These are phyloP conservation scores for Ectropis crepuscularia DNA, from an alignment of 2,888 invertebrate genomes.

Conservation along the genomic window DNA sequence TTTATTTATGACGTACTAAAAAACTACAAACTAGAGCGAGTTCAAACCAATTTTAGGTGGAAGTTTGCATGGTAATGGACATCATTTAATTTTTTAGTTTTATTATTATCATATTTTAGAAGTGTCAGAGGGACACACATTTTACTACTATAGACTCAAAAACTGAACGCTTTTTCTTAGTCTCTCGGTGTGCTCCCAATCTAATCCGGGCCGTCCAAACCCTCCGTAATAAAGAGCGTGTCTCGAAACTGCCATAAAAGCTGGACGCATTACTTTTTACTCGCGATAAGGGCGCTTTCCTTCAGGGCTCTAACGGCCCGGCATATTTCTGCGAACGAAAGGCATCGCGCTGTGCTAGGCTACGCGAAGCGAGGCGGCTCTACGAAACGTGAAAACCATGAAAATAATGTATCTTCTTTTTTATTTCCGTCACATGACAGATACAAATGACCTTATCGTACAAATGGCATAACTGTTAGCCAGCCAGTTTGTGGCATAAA, in stretches of 20 bases:
- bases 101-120: too few species aligned
- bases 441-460: too few species aligned
- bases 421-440: background rate
- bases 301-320: constrained; percentile 46
- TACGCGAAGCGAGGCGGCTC: background rate
- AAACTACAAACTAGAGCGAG: too few species aligned
- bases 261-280: constrained; percentile 83
- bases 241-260: constrained; percentile 83
- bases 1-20: too few species aligned
- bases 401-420: background rate
- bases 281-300: constrained; percentile 77
- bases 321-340: constrained; percentile 61
- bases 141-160: background rate
- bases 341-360: constrained; percentile 6
- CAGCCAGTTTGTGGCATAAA: too few species aligned
- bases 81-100: too few species aligned
- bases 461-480: too few species aligned
- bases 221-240: constrained; percentile 82
- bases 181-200: constrained; percentile 46
- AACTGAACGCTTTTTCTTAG: background rate
- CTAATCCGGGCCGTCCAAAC: constrained; percentile 52
- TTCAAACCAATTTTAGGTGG: too few species aligned
- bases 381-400: background rate
- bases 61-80: too few species aligned
- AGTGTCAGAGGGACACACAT: too few species aligned